Evolutionary conservation across 2,113 vertebrate species (phyloP).

Genomic region (Chauna torquata): DNA sequence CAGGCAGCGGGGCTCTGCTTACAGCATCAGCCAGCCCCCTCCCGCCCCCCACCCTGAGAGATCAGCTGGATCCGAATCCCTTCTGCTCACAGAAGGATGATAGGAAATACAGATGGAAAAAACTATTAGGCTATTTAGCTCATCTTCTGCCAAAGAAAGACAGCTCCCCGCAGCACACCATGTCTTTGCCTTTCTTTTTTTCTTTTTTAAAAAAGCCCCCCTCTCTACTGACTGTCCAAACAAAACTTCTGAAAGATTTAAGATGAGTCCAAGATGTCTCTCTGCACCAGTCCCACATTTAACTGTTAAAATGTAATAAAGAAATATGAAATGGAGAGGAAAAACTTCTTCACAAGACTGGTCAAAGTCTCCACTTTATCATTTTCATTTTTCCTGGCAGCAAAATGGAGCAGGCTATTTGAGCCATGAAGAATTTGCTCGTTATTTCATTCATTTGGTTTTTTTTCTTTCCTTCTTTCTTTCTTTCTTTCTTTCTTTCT

Average conservation of each 20-base stretch:
- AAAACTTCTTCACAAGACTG: conserved; percentile 29
- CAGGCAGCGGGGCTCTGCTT: neutral
- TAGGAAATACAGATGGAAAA: conserved; percentile 53
- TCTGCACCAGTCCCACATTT: neutral
- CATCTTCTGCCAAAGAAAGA: conserved; percentile 30
- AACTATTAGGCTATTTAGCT: conserved; percentile 20
- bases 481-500: neutral
- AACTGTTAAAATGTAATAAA: conserved; percentile 12
- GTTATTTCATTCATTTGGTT: neutral
- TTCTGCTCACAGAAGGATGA: neutral
- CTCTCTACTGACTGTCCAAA: neutral
- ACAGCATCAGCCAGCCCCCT: neutral
- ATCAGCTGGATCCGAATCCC: conserved; percentile 10
- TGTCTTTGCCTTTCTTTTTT: neutral
- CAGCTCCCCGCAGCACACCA: neutral
- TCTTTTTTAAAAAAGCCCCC: neutral
- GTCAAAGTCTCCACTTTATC: neutral
- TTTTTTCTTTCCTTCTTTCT: neutral
- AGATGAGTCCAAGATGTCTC: neutral
- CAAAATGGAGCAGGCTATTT: neutral
- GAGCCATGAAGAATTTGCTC: neutral
- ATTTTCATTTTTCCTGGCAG: conserved; percentile 48
- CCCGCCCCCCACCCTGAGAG: neutral
- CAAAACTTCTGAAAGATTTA: neutral
- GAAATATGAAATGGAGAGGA: neutral